Percentiles rank a stretch among this genome's conserved stretches.
phyloP scores from a whole-genome alignment of 2,797 vertebrate genomes.

The Miichthys miiuy region DNA sequence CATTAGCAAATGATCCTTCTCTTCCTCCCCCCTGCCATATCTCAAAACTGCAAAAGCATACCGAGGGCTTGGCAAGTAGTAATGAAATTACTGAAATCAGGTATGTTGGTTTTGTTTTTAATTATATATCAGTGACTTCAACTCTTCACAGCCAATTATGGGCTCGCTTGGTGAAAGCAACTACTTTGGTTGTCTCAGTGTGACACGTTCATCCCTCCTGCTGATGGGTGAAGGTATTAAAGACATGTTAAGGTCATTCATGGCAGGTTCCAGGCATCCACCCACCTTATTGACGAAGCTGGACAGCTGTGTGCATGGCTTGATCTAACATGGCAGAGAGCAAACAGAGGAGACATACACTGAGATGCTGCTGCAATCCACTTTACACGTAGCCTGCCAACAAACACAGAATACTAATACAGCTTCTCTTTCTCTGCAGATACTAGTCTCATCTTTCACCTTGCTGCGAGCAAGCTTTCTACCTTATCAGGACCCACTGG shows the following conservation, averaged over 20 bases:
- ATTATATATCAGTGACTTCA: slow-evolving; percentile 9
- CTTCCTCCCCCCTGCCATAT: slow-evolving; percentile 44
- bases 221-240: slow-evolving; percentile 56
- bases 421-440: slow-evolving; percentile 27
- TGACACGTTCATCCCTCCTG: slow-evolving; percentile 43
- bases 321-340: slow-evolving; percentile 58
- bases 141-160: neutral
- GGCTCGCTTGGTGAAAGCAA: slow-evolving; percentile 33
- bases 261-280: slow-evolving; percentile 60
- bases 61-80: slow-evolving; percentile 17
- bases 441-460: slow-evolving; percentile 50
- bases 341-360: slow-evolving; percentile 46
- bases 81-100: slow-evolving; percentile 45
- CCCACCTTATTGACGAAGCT: slow-evolving; percentile 56
- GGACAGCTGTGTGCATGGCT: slow-evolving; percentile 45
- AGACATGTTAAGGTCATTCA: slow-evolving; percentile 61
- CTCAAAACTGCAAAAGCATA: slow-evolving; percentile 43
- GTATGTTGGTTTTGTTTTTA: slow-evolving; percentile 41
- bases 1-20: slow-evolving; percentile 61
- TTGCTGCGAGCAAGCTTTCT: slow-evolving; percentile 51
- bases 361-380: slow-evolving; percentile 39
- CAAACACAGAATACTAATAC: slow-evolving; percentile 66
- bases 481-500: slow-evolving; percentile 59
- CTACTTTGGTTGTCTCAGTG: slow-evolving; percentile 19
- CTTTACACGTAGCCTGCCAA: slow-evolving; percentile 45